phyloP scores from a whole-genome alignment of 2,797 vertebrate genomes.

The Spondyliosoma cantharus region DNA sequence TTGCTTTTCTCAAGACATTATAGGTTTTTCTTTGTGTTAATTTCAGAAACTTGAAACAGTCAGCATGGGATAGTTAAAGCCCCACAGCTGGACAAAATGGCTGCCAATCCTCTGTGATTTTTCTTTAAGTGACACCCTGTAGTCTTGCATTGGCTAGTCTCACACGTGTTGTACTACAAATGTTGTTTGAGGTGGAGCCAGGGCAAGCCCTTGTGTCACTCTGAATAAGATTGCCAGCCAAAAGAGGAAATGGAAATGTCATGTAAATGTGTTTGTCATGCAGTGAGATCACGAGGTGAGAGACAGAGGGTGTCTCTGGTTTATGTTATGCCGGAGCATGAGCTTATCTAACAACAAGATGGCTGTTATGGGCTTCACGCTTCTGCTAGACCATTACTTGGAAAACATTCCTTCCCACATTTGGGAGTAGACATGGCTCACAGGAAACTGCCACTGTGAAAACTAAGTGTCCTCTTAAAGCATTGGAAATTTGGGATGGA shows the following conservation, averaged over 20 bases:
- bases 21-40: neutral
- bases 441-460: neutral
- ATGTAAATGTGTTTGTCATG: slow-evolving; percentile 73
- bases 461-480: neutral
- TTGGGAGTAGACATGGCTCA: slow-evolving; percentile 25
- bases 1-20: neutral
- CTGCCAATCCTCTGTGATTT: slow-evolving; percentile 24
- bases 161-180: slow-evolving; percentile 19
- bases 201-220: slow-evolving; percentile 33
- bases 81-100: slow-evolving; percentile 62
- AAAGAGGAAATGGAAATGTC: slow-evolving; percentile 75
- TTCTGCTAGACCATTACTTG: slow-evolving; percentile 29
- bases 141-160: slow-evolving; percentile 31
- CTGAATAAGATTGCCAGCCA: slow-evolving; percentile 28
- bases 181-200: slow-evolving; percentile 30
- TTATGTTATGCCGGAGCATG: slow-evolving; percentile 54
- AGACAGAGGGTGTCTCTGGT: slow-evolving; percentile 50
- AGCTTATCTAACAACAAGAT: slow-evolving; percentile 56
- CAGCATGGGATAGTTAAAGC: slow-evolving; percentile 3
- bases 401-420: slow-evolving; percentile 39
- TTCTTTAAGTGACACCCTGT: slow-evolving; percentile 41
- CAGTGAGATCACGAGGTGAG: slow-evolving; percentile 49
- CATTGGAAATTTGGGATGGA: too few relatives aligned
- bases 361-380: slow-evolving; percentile 26
- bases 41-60: slow-evolving; percentile 2